Evolutionary conservation across 2,797 vertebrate species (phyloP).

Genomic region (Tragelaphus eurycerus): DNA sequence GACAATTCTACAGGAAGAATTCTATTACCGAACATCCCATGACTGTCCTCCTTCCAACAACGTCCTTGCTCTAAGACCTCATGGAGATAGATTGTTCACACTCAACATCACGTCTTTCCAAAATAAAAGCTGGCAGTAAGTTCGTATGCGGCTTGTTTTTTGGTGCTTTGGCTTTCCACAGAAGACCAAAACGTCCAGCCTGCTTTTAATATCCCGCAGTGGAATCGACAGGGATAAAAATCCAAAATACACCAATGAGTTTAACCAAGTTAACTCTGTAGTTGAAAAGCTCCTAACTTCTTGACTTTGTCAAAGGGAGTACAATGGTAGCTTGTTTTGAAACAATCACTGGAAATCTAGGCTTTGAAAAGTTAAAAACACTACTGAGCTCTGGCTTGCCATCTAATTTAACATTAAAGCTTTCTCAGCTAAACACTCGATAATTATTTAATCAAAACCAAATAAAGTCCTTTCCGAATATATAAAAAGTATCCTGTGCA

Average conservation of each 20-base stretch:
- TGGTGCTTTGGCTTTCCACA: neutral
- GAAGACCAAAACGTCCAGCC: slow-evolving; percentile 64
- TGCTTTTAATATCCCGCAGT: slow-evolving; percentile 73
- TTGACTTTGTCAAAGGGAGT: slow-evolving; percentile 66
- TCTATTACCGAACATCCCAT: neutral
- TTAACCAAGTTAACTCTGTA: slow-evolving; percentile 75
- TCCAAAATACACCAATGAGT: slow-evolving; percentile 65
- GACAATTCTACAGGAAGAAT: neutral
- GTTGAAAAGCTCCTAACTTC: slow-evolving; percentile 70
- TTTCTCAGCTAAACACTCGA: slow-evolving; percentile 67
- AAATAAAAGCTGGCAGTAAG: slow-evolving; percentile 56
- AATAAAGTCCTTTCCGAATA: slow-evolving; percentile 69
- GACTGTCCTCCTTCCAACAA: neutral
- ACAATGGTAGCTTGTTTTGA: slow-evolving; percentile 67
- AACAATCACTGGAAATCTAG: slow-evolving; percentile 58
- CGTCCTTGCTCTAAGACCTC: neutral
- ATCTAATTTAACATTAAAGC: slow-evolving; percentile 67
- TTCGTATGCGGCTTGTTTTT: neutral
- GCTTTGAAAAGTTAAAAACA: slow-evolving; percentile 51
- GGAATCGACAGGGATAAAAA: slow-evolving; percentile 65
- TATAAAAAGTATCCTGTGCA: slow-evolving; percentile 62
- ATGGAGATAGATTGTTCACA: neutral
- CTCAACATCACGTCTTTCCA: neutral
- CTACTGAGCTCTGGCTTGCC: slow-evolving; percentile 52
- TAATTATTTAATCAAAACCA: slow-evolving; percentile 69